Conservation (phyloP, 2,888 invertebrate genomes). For the Drosophila greeni region DNA sequence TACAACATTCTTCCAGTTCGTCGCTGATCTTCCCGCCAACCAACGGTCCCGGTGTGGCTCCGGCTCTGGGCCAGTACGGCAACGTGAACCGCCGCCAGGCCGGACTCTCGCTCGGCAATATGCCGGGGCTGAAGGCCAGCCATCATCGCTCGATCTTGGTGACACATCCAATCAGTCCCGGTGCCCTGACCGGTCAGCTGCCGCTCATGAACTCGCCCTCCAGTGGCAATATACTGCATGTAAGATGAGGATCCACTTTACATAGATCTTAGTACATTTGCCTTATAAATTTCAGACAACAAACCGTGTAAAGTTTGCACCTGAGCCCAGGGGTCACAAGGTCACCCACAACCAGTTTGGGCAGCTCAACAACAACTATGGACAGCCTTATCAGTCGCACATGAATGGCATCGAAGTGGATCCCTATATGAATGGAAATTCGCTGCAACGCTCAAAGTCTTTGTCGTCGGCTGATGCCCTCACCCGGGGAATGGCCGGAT, state of each 20-base stretch:
- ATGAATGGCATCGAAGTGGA: slow-evolving; percentile 56
- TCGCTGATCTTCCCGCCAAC: slow-evolving; percentile 75
- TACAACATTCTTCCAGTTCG: slow-evolving; percentile 79
- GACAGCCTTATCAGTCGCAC: slow-evolving; percentile 58
- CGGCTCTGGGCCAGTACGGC: slow-evolving; percentile 79
- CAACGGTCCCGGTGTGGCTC: slow-evolving; percentile 79
- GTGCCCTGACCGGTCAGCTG: slow-evolving; percentile 70
- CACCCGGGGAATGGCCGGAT: slow-evolving; percentile 84
- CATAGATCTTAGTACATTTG: neutral
- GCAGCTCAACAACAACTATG: slow-evolving; percentile 51
- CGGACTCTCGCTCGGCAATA: slow-evolving; percentile 75
- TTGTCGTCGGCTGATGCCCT: slow-evolving; percentile 87
- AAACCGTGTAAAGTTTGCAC: slow-evolving; percentile 79
- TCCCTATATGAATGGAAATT: slow-evolving; percentile 68
- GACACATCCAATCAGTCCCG: slow-evolving; percentile 76
- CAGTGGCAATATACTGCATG: slow-evolving; percentile 85
- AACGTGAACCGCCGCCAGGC: slow-evolving; percentile 78
- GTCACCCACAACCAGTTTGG: slow-evolving; percentile 50
- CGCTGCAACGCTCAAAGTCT: slow-evolving; percentile 89
- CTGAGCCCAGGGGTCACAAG: slow-evolving; percentile 75
- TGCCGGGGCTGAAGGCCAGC: slow-evolving; percentile 55
- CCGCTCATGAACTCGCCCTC: slow-evolving; percentile 83
- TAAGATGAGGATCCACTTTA: slow-evolving; percentile 46
- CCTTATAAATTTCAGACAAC: slow-evolving; percentile 48
- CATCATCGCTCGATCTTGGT: slow-evolving; percentile 77